Percentiles rank a stretch among this genome's conserved stretches.
Evolutionary conservation across 2,888 invertebrate genomes (phyloP).

Genomic region (Ectropis crepuscularia): DNA sequence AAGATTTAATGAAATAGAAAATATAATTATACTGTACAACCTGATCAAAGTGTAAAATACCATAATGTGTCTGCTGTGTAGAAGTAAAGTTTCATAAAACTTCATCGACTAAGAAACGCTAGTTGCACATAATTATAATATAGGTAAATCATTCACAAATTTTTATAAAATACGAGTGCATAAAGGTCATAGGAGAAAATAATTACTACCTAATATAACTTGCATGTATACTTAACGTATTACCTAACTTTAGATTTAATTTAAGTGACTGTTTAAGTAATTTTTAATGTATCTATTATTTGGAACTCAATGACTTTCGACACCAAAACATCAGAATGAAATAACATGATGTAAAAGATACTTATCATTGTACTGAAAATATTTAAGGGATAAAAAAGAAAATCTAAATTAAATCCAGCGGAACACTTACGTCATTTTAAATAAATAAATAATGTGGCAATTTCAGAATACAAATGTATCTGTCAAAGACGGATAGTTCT

Average conservation of each 20-base stretch:
- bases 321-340: no score
- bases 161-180: constrained; percentile 6
- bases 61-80: no score
- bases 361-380: no score
- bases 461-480: neutral
- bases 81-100: neutral
- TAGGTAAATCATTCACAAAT: constrained; percentile 12
- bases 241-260: neutral
- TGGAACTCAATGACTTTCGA: no score
- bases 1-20: no score
- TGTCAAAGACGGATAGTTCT: neutral
- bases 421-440: no score
- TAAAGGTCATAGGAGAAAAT: neutral
- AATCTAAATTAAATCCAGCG: no score
- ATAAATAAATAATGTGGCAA: no score
- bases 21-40: no score
- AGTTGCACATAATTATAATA: constrained; percentile 22
- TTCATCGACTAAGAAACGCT: constrained; percentile 24
- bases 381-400: no score
- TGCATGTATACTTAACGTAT: neutral
- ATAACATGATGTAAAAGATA: no score
- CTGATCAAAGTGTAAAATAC: no score
- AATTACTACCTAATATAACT: neutral
- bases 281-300: neutral
- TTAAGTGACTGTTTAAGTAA: neutral